Percentiles rank a stretch among this genome's conserved stretches.
phyloP scores from a whole-genome alignment of 2,888 invertebrate genomes.

The Bellardia bayeri region DNA sequence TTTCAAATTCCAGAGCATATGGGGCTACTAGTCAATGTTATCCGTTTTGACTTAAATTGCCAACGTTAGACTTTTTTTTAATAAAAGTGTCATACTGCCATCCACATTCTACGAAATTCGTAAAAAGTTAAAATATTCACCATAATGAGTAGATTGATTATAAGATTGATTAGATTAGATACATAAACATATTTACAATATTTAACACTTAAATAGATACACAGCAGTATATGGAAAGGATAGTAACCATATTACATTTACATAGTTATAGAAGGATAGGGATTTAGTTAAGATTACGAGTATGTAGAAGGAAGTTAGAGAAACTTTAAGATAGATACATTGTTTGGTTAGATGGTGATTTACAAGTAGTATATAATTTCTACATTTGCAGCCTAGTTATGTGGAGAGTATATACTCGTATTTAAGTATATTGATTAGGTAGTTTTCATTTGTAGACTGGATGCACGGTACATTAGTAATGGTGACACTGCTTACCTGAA shows the following conservation, averaged over 20 bases:
- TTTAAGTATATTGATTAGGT: background rate
- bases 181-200: background rate
- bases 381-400: slow-evolving; percentile 24
- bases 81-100: too few relatives aligned
- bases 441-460: background rate
- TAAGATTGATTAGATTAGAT: slow-evolving; percentile 7
- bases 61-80: too few relatives aligned
- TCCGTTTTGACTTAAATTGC: too few relatives aligned
- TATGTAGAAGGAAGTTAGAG: background rate
- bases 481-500: slow-evolving; percentile 87
- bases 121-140: too few relatives aligned
- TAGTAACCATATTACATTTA: background rate
- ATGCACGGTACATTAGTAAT: slow-evolving; percentile 6
- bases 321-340: slow-evolving; percentile 1
- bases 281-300: background rate
- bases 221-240: background rate
- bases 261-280: background rate
- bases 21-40: too few relatives aligned
- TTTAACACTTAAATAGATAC: background rate
- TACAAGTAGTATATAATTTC: background rate
- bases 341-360: slow-evolving; percentile 7
- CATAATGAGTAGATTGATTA: background rate
- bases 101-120: too few relatives aligned
- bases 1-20: too few relatives aligned
- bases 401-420: background rate